Evolutionary conservation across 2,113 vertebrate species (phyloP).

Genomic region (Ciconia stormi): DNA sequence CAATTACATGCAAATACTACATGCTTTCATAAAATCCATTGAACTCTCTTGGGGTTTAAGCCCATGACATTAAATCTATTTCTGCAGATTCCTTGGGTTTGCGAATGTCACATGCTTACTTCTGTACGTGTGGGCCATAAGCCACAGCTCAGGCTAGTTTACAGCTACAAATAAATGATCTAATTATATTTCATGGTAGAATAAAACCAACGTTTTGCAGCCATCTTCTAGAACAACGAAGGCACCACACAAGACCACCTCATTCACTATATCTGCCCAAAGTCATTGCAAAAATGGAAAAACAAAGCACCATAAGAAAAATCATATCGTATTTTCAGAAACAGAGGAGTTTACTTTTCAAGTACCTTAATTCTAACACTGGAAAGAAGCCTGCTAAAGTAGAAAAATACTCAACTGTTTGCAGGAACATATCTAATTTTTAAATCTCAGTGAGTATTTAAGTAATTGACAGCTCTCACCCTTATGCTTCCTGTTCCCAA

Average conservation of each 20-base stretch:
- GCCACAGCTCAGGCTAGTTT: neutral
- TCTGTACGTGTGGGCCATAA: neutral
- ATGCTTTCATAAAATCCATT: neutral
- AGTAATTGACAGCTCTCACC: conserved; percentile 73
- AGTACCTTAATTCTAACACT: neutral
- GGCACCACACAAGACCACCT: neutral
- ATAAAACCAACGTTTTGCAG: neutral
- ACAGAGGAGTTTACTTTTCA: neutral
- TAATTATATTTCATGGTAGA: neutral
- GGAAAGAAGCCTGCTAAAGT: neutral
- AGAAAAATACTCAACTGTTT: neutral
- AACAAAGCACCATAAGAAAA: neutral
- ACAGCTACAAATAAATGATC: neutral
- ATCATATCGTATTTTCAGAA: neutral
- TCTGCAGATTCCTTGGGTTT: neutral
- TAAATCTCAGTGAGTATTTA: neutral
- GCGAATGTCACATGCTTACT: neutral
- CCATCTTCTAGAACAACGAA: neutral
- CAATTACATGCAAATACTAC: neutral
- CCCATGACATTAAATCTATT: neutral
- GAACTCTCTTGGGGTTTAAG: neutral
- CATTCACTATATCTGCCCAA: neutral
- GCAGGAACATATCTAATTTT: neutral
- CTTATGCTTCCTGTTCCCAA: conserved; percentile 98
- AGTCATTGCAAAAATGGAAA: neutral